phyloP scores from a whole-genome alignment of 2,113 vertebrate genomes.

The Vanacampus margaritifer region DNA sequence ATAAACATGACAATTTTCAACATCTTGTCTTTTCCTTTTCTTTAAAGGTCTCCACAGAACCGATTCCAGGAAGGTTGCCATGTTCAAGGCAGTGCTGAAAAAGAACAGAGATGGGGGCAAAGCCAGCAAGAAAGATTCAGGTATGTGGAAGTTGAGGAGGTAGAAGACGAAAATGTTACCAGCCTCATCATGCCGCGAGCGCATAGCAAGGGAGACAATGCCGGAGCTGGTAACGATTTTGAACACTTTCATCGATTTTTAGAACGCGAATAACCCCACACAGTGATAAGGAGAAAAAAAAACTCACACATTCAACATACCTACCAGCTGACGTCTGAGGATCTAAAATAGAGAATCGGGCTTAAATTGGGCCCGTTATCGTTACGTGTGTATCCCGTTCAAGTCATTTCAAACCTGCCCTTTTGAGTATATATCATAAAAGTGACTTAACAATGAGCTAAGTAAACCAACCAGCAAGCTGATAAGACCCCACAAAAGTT shows the following conservation, averaged over 20 bases:
- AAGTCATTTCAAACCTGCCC: neutral
- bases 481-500: slow-evolving; percentile 14
- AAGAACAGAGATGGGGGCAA: slow-evolving; percentile 94
- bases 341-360: neutral
- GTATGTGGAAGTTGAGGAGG: slow-evolving; percentile 69
- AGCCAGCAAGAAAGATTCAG: slow-evolving; percentile 87
- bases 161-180: neutral
- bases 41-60: slow-evolving; percentile 45
- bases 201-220: no score
- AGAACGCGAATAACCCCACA: no score
- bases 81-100: slow-evolving; percentile 97
- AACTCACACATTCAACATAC: no score
- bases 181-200: no score
- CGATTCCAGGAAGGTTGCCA: slow-evolving; percentile 65
- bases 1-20: no score
- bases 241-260: no score
- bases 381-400: neutral
- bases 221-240: no score
- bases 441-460: slow-evolving; percentile 1
- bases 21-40: slow-evolving; percentile 15
- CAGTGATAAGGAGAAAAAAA: no score
- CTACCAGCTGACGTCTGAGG: no score
- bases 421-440: slow-evolving; percentile 9
- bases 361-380: neutral
- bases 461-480: slow-evolving; percentile 11